Evolutionary conservation across 2,113 vertebrate species (phyloP), one percentile per base, ranked within the genome.

Genomic region (Podocnemis expansa): DNA sequence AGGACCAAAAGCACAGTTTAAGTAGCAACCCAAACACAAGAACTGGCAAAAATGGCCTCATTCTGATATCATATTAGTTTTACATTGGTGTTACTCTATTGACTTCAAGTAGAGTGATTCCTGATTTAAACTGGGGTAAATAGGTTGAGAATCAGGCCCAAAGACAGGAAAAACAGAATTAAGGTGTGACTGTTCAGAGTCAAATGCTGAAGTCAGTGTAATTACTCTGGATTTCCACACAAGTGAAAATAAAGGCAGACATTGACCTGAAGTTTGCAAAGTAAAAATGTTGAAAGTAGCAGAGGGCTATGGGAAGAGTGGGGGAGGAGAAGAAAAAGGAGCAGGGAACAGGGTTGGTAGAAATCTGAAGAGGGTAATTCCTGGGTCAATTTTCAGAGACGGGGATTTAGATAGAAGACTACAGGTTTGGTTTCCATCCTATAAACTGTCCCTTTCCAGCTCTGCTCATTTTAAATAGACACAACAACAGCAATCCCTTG

Each of bases 401-500:
- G 24, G 4, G 1, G 63, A 90, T 87, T 67, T 88, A 75, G 8
- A 85, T 88, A 75, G 8, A 85, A 85, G 80, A 81, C 27, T 21
- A n/a, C 1, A 1, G 8, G 45, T 89, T 76, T 88, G 51, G 21
- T 54, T 78, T 0, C 0, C n/a, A 43, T 0, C 1, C 25, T 87
- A 0, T 60, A 9, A 0, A 56, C 34, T 38, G 79, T 88, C 80
- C 82, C 76, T 67, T 90, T 51, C 52, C 92, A 80, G 29, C 14
- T 47, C 78, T 80, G 3, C 29, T 12, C 80, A 73, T 63, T 89
- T 93, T 84, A 94, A 90, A 80, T 17, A 93, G 85, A 60, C 41
- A 55, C 0, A 4, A 63, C 89, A 90, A 87, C 90, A 97, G 82
- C 63, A 76, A 31, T 82, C 55, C 10, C 27, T 55, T 82, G 78